Conservation (phyloP, 2,888 invertebrate species). For the Mythimna albipuncta region DNA sequence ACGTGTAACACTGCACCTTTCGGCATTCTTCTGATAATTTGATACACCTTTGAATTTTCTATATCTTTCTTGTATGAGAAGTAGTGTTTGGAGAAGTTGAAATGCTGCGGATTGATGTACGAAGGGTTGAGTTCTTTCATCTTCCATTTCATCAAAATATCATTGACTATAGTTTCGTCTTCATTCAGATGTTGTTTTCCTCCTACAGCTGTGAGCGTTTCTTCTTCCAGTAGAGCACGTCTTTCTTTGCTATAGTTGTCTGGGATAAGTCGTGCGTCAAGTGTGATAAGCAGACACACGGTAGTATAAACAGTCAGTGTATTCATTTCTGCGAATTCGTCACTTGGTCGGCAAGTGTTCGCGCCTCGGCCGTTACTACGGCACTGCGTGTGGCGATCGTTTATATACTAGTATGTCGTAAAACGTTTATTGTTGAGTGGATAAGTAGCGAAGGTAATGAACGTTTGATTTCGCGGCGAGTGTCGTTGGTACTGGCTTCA, state of each 20-base stretch:
- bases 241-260: constrained; percentile 71
- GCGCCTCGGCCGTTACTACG: constrained; percentile 37
- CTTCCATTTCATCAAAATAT: constrained; percentile 91
- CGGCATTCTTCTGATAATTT: constrained; percentile 92
- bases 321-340: constrained; percentile 38
- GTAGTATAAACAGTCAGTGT: constrained; percentile 44
- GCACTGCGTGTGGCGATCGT: constrained; percentile 32
- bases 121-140: constrained; percentile 87
- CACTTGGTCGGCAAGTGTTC: constrained; percentile 21
- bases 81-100: constrained; percentile 92
- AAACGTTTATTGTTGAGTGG: constrained; percentile 51
- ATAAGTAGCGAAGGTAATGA: constrained; percentile 29
- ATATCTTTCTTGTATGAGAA: constrained; percentile 91
- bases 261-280: constrained; percentile 64
- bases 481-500: background rate
- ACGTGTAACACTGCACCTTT: constrained; percentile 94
- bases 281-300: constrained; percentile 59
- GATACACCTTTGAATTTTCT: constrained; percentile 92
- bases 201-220: constrained; percentile 86
- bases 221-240: constrained; percentile 77
- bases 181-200: constrained; percentile 83
- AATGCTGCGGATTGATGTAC: constrained; percentile 85
- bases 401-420: constrained; percentile 55
- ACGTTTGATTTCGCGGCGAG: constrained; percentile 30
- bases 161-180: constrained; percentile 89